Evolutionary conservation across 1,140 invertebrate species (phyloP), one percentile per base, ranked within the genome.

Genomic region (Oscheius sp.): DNA sequence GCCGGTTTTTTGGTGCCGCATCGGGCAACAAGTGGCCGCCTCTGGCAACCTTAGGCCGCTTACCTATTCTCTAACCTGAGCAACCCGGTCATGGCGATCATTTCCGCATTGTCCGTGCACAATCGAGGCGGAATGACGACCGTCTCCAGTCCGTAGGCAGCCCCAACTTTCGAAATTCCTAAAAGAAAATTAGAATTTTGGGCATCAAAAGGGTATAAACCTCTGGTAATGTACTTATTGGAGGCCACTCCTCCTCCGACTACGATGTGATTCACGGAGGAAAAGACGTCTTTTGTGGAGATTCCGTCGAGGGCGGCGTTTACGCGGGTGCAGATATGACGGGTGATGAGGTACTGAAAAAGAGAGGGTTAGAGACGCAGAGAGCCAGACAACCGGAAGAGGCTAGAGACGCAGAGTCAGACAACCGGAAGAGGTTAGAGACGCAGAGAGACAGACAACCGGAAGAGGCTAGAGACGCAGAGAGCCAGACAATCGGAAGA

Each of bases 51-150:
- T 42, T 34, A 15, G 26, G 18, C 2, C 1, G 23, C 55, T 1
- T 34, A 72, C 69, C 69, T 28, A 20, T 64, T 58, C 2, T 34
- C 28, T n/a, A 66, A 10, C 46, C 35, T 65, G 28, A 65, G 45
- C 29, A 73, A 10, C 4, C 70, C 70, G 23, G 58, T 65, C 26
- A 49, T 55, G 2, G 70, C 70, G 18, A 73, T 55, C 70, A 73
- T 73, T 65, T 73, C 70, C 0, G 61, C 70, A 58, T 73, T 73
- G 15, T 73, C 70, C 1, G 70, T 73, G 46, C 70, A 73, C 3
- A 73, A 63, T 18, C 59, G 49, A 2, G 42, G 31, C 1, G 62
- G 70, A 28, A 64, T 34, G 26, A 35, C 38, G 35, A 73, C 20
- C 0, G 62, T 52, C 2, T 35, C 13, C 18, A 73, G 38, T 28